These are phyloP conservation scores for Eptesicus fuscus DNA, from an alignment of 2,113 vertebrate species.

Conservation along the genomic window DNA sequence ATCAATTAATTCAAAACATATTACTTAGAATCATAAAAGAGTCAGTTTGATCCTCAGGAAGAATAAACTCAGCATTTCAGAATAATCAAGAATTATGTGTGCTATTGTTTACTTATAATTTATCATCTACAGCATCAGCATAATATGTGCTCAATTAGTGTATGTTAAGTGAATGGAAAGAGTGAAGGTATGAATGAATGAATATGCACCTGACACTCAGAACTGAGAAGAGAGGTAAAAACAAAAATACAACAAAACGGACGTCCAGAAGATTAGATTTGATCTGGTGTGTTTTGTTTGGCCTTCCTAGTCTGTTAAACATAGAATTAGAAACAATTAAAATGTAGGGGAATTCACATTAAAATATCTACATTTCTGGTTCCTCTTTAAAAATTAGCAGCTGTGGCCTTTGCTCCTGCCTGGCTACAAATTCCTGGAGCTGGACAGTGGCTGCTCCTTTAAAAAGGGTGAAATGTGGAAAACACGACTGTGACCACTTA, in stretches of 20 bases:
- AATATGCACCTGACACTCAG: not conserved
- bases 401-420: not conserved
- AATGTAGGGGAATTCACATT: not conserved
- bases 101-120: not conserved
- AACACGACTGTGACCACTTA: fast-evolving
- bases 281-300: not conserved
- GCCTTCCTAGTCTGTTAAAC: not conserved
- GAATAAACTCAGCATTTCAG: not conserved
- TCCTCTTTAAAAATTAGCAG: not conserved
- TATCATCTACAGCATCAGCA: not conserved
- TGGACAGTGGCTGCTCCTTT: not conserved
- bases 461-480: not conserved
- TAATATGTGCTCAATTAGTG: not conserved
- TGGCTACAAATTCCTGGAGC: not conserved
- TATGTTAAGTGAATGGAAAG: not conserved
- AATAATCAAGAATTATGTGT: not conserved
- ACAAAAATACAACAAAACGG: not conserved
- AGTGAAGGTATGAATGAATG: not conserved
- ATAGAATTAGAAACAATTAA: not conserved
- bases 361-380: not conserved
- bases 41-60: not conserved
- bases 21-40: not conserved
- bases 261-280: not conserved
- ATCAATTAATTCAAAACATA: slow-evolving; percentile 8
- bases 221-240: not conserved